Evolutionary conservation across 2,113 vertebrate genomes (phyloP), one percentile per base, ranked within the genome.

Genomic region (Thunnus maccoyii): DNA sequence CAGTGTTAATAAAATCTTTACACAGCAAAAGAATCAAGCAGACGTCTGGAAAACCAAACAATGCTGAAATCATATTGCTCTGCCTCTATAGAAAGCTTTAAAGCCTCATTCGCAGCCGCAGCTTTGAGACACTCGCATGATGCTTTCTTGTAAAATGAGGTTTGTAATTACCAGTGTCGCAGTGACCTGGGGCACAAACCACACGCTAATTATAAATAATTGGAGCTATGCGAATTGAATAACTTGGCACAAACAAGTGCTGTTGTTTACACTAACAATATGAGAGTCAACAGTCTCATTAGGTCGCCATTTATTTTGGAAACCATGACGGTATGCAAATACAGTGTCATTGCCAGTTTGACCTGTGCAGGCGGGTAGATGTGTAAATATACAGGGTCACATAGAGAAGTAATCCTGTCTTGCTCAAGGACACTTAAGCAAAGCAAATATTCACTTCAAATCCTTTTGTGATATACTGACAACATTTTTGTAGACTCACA

Each of bases 141-240:
- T 20, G 12, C 58, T 67, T 72, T 67, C 60, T 80, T 81, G 78
- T 65, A 57, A 80, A 87, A 75, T 3, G 30, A 72, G 68, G 71
- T 77, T 77, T 84, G 55, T 89, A 89, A 92, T 91, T 80, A 86
- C 52, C 54, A 54, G 25, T 72, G 83, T 80, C 0, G 4, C 83
- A 12, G 64, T 80, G 84, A 87, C 91, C 86, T 8, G 74, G 67
- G 76, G 79, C 87, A 70, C 67, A 79, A 84, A 78, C 67, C 73
- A 86, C 86, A 74, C 3, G 50, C 52, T 87, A 89, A 91, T 90
- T 83, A 89, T 84, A 77, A 91, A 86, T 89, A 89, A 91, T 83
- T 92, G 81, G 80, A 56, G 82, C 72, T 47, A 17, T 47, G 64
- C 77, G 69, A 65, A 70, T 83, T 81, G 68, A 77, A 79, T 80